Percentiles rank a stretch among this genome's conserved stretches.
Evolutionary conservation across 2,888 invertebrate genomes (phyloP).

Genomic region (Amphipoea lucens): DNA sequence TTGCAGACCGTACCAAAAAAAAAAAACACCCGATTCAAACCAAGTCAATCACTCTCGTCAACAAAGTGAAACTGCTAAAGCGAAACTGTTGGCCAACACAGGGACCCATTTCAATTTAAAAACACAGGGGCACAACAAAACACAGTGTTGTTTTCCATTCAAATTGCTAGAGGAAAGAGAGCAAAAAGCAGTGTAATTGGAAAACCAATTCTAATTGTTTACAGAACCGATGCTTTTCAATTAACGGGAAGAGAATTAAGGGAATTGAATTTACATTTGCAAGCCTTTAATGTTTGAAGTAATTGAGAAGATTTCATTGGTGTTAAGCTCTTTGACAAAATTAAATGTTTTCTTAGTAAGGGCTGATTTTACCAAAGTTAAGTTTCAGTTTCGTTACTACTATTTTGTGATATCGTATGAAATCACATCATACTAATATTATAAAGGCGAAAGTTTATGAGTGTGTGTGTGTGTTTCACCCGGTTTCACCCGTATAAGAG

Average conservation of each 20-base stretch:
- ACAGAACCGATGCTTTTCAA: conserved; percentile 29
- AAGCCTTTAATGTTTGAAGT: not conserved
- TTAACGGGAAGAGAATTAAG: conserved; percentile 20
- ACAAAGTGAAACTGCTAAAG: conserved; percentile 30
- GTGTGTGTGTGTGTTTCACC: too few species aligned
- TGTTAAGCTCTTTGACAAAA: not conserved
- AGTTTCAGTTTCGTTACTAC: too few species aligned
- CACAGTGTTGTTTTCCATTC: conserved; percentile 29
- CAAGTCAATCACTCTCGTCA: conserved; percentile 2
- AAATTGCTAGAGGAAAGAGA: conserved; percentile 32
- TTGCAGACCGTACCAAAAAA: not conserved
- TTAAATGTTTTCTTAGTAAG: too few species aligned
- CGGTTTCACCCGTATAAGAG: too few species aligned
- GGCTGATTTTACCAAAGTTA: too few species aligned
- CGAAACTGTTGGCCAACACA: conserved; percentile 15
- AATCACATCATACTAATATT: too few species aligned
- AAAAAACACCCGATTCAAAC: not conserved
- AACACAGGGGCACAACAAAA: conserved; percentile 26
- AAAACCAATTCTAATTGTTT: conserved; percentile 36
- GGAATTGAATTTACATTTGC: conserved; percentile 2
- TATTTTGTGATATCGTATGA: too few species aligned
- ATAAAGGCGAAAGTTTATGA: too few species aligned
- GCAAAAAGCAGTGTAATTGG: conserved; percentile 26
- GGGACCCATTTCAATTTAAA: conserved; percentile 30
- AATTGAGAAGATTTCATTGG: not conserved